Evolutionary conservation across 2,888 invertebrate species (phyloP).

Genomic region (Spodoptera littoralis): DNA sequence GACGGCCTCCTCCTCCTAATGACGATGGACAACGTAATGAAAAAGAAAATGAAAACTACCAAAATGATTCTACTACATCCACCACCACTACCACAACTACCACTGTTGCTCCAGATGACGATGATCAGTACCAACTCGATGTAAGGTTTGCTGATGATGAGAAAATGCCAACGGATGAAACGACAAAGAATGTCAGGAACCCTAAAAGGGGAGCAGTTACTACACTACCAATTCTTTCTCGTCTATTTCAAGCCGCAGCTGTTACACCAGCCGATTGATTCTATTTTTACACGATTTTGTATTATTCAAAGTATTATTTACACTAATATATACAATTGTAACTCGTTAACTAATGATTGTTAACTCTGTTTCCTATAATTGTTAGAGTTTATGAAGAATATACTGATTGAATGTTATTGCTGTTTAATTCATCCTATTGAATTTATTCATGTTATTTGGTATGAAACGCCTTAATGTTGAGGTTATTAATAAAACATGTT

Average conservation of each 20-base stretch:
- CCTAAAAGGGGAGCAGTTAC: constrained; percentile 10
- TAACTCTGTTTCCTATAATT: no score
- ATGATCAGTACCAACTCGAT: constrained; percentile 40
- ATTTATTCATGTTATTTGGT: no score
- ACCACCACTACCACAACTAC: constrained; percentile 14
- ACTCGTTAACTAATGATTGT: no score
- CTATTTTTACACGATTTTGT: background rate
- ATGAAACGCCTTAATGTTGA: no score
- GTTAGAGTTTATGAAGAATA: background rate
- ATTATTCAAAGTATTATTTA: no score
- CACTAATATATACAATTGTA: no score
- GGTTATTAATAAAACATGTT: no score
- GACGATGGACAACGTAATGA: constrained; percentile 6
- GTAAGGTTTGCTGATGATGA: constrained; percentile 42
- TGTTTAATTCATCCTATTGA: background rate
- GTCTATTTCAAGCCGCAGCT: constrained; percentile 61
- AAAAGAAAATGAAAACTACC: constrained; percentile 4
- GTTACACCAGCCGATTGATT: constrained; percentile 60
- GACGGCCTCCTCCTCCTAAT: constrained; percentile 11
- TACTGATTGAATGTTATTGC: background rate
- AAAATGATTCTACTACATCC: constrained; percentile 1
- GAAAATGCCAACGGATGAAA: background rate
- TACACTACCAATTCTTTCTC: constrained; percentile 16
- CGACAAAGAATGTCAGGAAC: background rate
- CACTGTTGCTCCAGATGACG: constrained; percentile 16